Evolutionary conservation across 2,113 vertebrate species (phyloP).

Genomic region (cat (Felis catus)): F.catus_Fca126_mat1.0 CM031420.1:24576501-24577000

Average conservation of each 20-base stretch:
- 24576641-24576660: too few relatives aligned
- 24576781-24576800: background rate
- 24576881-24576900: background rate
- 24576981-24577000: background rate
- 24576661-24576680: background rate
- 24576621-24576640: too few relatives aligned
- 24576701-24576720: background rate
- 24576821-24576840: background rate
- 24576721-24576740: background rate
- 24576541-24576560: too few relatives aligned
- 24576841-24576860: background rate
- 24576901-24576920: background rate
- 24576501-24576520: too few relatives aligned
- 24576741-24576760: background rate
- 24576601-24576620: too few relatives aligned
- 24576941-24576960: background rate
- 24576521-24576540: too few relatives aligned
- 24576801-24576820: background rate
- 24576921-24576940: background rate
- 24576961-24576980: background rate
- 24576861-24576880: constrained; percentile 10
- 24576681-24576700: background rate
- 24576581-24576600: too few relatives aligned
- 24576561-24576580: too few relatives aligned
- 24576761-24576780: background rate